Conservation (phyloP, 2,113 vertebrate species). For the Heterochromis multidens region DNA sequence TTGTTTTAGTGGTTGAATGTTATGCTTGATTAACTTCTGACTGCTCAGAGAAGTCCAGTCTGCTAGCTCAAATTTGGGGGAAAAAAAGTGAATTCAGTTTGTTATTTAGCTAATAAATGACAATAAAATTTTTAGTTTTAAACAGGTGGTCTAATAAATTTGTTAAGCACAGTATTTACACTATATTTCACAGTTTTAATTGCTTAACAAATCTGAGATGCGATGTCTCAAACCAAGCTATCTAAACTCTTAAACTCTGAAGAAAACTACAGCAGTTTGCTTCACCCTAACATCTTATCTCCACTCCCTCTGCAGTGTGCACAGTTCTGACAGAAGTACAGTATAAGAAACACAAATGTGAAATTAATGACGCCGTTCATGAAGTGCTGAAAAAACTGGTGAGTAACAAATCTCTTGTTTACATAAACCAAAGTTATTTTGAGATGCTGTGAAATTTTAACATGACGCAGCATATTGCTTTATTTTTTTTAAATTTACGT, state of each 20-base stretch:
- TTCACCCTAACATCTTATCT: neutral
- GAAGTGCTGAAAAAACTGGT: conserved; percentile 61
- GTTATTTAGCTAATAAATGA: neutral
- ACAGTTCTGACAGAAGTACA: conserved; percentile 42
- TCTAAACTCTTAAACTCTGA: neutral
- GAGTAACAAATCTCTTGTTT: neutral
- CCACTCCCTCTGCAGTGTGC: conserved; percentile 42
- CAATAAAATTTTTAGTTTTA: neutral
- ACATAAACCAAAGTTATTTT: neutral
- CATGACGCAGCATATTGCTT: neutral
- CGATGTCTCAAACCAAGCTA: neutral
- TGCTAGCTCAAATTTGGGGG: neutral
- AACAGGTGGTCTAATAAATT: neutral
- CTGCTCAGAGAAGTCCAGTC: too few relatives aligned
- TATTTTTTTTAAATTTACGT: neutral
- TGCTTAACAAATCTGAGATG: neutral
- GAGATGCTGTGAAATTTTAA: neutral
- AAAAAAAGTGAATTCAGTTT: neutral
- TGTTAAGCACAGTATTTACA: neutral
- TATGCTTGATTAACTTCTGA: too few relatives aligned
- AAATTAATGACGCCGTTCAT: conserved; percentile 22
- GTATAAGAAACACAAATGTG: conserved; percentile 44
- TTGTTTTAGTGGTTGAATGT: too few relatives aligned
- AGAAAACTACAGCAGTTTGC: neutral
- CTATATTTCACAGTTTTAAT: neutral